A percentile compares a stretch with the other conserved stretches of the same genome.
Evolutionary conservation across 2,113 vertebrate genomes (phyloP).

Genomic region (Platysternon megacephalum): DNA sequence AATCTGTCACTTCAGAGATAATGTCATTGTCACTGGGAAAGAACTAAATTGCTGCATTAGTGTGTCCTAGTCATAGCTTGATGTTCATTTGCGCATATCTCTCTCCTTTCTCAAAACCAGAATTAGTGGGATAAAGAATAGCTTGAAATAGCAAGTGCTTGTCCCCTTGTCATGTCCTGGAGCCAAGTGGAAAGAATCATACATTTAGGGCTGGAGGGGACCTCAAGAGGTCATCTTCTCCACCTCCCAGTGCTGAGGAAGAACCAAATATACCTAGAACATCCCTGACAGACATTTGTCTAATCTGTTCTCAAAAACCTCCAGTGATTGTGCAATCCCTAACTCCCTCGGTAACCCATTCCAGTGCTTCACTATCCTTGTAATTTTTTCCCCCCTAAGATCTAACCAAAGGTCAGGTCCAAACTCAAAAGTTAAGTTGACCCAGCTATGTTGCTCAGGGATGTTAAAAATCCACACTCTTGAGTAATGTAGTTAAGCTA

Average conservation of each 20-base stretch:
- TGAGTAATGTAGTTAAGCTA: too few species aligned
- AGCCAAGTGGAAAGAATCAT: background rate
- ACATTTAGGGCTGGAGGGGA: too few species aligned
- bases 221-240: too few species aligned
- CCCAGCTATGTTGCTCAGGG: too few species aligned
- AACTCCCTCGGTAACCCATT: background rate
- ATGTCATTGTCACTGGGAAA: background rate
- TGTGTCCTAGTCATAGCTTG: background rate
- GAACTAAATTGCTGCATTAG: background rate
- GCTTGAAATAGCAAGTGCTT: background rate
- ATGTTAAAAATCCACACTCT: too few species aligned
- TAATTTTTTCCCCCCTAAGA: background rate
- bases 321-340: too few species aligned
- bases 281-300: too few species aligned
- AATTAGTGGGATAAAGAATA: background rate
- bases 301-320: too few species aligned
- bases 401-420: too few species aligned
- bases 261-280: too few species aligned
- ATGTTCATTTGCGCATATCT: background rate
- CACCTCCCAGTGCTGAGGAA: too few species aligned
- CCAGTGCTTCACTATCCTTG: background rate
- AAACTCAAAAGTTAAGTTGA: too few species aligned
- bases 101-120: background rate
- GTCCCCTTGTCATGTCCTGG: background rate
- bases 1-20: background rate